Base-by-base conservation (phyloP, 92 coral and sea anemone species). In the Epizoanthus illoricatus region DNA sequence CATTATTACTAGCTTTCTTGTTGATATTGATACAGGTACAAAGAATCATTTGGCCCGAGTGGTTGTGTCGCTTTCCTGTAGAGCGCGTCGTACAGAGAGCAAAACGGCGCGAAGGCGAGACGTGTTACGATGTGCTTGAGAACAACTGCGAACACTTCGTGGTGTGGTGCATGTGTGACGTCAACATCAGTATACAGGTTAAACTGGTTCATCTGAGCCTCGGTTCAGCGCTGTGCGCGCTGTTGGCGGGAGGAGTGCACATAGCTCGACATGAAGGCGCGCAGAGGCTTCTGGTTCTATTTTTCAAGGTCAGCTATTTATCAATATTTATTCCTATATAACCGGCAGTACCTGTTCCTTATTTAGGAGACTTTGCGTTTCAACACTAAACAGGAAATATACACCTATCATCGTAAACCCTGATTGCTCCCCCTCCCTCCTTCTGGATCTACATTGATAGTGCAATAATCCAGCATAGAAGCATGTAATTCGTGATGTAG, bases 61-160 rank as follows among this genome's bases (percentile, higher is more conserved):
- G 80, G 78, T 18, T 84, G 10, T 18, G 63, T 49, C 80, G 86
- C 52, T 84, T 62, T 45, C 65, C 86, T 21, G 64, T 73, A 33
- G 86, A 84, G 18, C 72, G 45, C 36, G 86, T 84, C 8, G 61
- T 84, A 45, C 57, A 69, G 63, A 72, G 86, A 21, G 86, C 86
- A 8, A 61, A 58, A 28, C 16, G 49, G 3, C 79, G 86, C 5
- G 72, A 84, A 11, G 80, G 80, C 6, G 86, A 84, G 24, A 42
- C 82, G 23, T 41, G 56, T 5, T 84, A 84, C 33, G 65, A 73
- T 65, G n/a, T 73, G 54, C 21, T 52, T 16, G 40, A 24, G 43
- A 83, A 83, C 20, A 83, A 83, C 78, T 83, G 86, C 49, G 86
- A 84, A 33, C 80, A 74, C 64, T 84, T 84, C 36, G 79, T 73